Evolutionary conservation across 1,140 invertebrate genomes (phyloP), one percentile per base, ranked within the genome.

Genomic region (Rhopalosiphum padi): DNA sequence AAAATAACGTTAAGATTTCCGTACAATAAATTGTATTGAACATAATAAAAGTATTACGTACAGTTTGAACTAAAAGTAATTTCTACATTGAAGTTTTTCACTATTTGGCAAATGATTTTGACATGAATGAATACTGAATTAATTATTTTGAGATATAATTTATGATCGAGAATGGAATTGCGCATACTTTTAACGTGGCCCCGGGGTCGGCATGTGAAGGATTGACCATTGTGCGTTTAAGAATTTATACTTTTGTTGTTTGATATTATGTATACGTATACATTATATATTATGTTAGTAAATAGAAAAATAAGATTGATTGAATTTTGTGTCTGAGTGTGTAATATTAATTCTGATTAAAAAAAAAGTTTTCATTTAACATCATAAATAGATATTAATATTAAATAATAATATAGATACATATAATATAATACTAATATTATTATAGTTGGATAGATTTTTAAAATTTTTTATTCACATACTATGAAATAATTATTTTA

Each of bases 161-260:
- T 90, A 68, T 90, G 89, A 90, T 90, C 89, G 37, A 55, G 37
- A 90, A 90, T 43, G 55, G 22, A 68, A 68, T 60, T n/a, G 89
- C 55, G 53, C 55, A 43, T 68, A 60, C 89, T 60, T 51, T 37
- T 41, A 90, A 43, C 25, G 89, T 90, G 53, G 89, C 89, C 89
- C 88, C 15, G 89, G 48, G 88, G 88, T 89, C 88, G 88, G 89
- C 89, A 90, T 68, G 25, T 90, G 89, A 90, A 90, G 55, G 53
- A 90, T 90, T 90, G 89, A 90, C 89, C 89, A 90, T 90, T 90
- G 89, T 90, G 53, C 89, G 41, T 90, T 43, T 43, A 90, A 68
- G 37, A 90, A 90, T 90, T 68, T 68, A 60, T 68, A 90, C 55
- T 90, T 89, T 90, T 90, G 37, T 60, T 90, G 55, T 90, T n/a